These are phyloP conservation scores for Myiotriccus ornatus DNA, from an alignment of 2,797 vertebrate species.

Conservation along the genomic window DNA sequence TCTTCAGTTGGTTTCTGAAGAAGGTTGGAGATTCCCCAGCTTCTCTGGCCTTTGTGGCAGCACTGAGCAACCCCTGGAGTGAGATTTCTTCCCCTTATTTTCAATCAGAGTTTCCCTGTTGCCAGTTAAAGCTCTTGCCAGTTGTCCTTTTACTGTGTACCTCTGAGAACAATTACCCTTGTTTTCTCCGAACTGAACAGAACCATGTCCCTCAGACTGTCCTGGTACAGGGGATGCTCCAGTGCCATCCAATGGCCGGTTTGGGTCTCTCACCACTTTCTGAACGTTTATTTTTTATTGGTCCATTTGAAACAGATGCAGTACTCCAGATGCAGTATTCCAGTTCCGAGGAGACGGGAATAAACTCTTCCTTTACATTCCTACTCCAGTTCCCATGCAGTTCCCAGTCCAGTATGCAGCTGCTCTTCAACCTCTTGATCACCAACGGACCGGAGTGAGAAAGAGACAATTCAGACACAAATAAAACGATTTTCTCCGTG, in stretches of 20 bases:
- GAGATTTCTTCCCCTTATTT: neutral
- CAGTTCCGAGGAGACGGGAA: neutral
- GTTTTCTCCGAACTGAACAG: neutral
- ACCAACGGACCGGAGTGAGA: neutral
- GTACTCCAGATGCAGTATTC: too few relatives aligned
- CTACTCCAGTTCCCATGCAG: neutral
- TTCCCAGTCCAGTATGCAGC: neutral
- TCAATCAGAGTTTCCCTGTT: neutral
- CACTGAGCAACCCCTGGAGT: neutral
- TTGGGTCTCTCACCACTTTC: neutral
- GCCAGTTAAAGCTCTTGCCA: neutral
- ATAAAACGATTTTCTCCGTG: neutral
- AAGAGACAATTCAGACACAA: neutral
- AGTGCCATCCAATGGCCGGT: neutral
- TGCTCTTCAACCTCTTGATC: neutral
- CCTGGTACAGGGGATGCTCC: neutral
- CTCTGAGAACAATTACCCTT: neutral
- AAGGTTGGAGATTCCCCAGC: neutral
- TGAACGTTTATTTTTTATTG: neutral
- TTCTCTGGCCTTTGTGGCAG: neutral
- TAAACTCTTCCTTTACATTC: neutral
- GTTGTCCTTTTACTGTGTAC: neutral
- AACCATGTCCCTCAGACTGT: neutral
- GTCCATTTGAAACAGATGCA: neutral
- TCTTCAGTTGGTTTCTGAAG: neutral